These are phyloP conservation scores for Pristionchus mayeri DNA, from an alignment of 2,888 invertebrate species.

Conservation along the genomic window DNA sequence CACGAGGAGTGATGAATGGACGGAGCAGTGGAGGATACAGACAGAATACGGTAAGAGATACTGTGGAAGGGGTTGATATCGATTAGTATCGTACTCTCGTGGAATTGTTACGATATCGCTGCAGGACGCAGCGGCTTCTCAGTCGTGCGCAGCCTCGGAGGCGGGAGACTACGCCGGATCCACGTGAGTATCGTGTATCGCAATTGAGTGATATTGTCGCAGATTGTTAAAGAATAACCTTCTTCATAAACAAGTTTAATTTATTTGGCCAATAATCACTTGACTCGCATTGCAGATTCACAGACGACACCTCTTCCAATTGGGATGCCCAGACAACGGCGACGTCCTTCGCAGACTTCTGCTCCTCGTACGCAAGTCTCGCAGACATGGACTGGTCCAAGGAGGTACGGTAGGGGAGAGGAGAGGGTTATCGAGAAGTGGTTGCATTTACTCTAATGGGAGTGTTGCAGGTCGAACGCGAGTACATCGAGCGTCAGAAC, in stretches of 20 bases:
- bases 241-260: too few species aligned
- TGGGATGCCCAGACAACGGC: conserved; percentile 11
- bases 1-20: conserved; percentile 42
- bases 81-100: background rate
- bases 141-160: conserved; percentile 45
- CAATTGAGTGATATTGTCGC: background rate
- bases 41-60: background rate
- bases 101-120: too few species aligned
- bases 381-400: conserved; percentile 48
- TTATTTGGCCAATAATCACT: background rate
- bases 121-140: background rate
- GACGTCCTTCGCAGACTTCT: conserved; percentile 41
- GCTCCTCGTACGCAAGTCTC: conserved; percentile 35
- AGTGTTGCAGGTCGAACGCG: conserved; percentile 42
- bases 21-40: conserved; percentile 20
- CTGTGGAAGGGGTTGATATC: background rate
- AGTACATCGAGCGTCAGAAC: conserved; percentile 27
- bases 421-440: background rate
- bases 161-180: conserved; percentile 39
- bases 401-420: conserved; percentile 15
- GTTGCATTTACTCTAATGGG: background rate
- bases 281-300: background rate
- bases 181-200: background rate
- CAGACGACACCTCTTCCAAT: conserved; percentile 18
- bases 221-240: background rate